Conservation (phyloP, 2,113 vertebrate genomes). For the Thalassarche chlororhynchos region DNA sequence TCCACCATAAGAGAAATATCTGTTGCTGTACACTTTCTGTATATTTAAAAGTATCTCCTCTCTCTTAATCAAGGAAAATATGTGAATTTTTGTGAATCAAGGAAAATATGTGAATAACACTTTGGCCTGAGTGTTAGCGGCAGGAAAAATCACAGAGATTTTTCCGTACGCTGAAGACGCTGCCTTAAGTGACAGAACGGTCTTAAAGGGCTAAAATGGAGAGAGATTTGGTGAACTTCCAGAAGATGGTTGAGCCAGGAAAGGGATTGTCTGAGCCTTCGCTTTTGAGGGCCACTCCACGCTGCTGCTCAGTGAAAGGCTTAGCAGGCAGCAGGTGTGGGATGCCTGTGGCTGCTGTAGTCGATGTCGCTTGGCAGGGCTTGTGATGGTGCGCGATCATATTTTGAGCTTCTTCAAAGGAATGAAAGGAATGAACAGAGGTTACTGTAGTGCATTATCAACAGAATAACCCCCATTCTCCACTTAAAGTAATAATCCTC, state of each 20-base stretch:
- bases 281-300: constrained; percentile 27
- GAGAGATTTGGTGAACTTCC: constrained; percentile 27
- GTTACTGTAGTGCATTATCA: constrained; percentile 48
- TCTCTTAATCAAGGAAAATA: background rate
- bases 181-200: background rate
- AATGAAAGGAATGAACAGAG: constrained; percentile 65
- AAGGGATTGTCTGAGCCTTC: constrained; percentile 8
- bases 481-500: constrained; percentile 40
- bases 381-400: background rate
- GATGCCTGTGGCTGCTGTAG: background rate
- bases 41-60: background rate
- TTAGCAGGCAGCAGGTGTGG: constrained; percentile 57
- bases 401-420: constrained; percentile 61
- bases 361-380: background rate
- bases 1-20: background rate
- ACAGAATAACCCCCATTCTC: constrained; percentile 16
- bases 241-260: constrained; percentile 15
- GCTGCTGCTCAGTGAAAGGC: background rate
- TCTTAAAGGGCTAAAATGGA: background rate
- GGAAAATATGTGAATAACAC: background rate
- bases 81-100: background rate
- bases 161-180: background rate
- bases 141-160: background rate
- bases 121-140: background rate
- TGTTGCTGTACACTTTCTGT: background rate